Base-by-base conservation (phyloP, 2,888 invertebrate genomes). In the Acanthococcus lagerstroemiae region DNA sequence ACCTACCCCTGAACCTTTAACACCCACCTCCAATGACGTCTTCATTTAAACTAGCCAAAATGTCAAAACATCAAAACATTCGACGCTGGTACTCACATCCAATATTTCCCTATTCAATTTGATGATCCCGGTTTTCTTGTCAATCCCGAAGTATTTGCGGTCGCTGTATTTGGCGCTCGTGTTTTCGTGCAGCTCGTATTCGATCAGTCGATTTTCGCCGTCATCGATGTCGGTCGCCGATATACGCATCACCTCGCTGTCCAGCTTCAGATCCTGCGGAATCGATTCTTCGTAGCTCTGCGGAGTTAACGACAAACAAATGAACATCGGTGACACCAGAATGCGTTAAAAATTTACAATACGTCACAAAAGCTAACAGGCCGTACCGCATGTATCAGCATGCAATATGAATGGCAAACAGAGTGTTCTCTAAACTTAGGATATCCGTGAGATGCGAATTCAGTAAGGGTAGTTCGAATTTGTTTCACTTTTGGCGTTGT, bases 161-260 rank as follows among this genome's bases (percentile, higher is more conserved):
- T 81, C 78, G 61, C 78, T 78, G 30, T 79, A 78, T 55, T 77
- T 74, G 69, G 79, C 81, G 17, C 76, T 70, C 22, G 76, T 74
- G 2, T 4, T 15, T 24, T 57, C 44, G 48, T 44, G 27, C 24
- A 54, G 37, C 30, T 83, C 72, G 75, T 93, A 95, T 69, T 83
- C 82, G 12, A 95, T 84, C 72, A 86, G 84, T 67, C 93, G 91
- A 79, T 96, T 96, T 74, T 87, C 85, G 15, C 93, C 91, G 74
- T 92, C 89, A 74, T 95, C 95, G 71, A 90, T 86, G 76, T 93
- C 94, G 27, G 91, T 92, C 17, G 94, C 93, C 68, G 93, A 91
- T 75, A 94, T 88, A 75, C 89, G 82, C 87, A 91, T 89, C 69
- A 93, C 89, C 74, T 88, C 87, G 65, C 82, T 79, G 17, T 82